Evolutionary conservation across 2,888 invertebrate genomes (phyloP).

Genomic region (Parnassius glacialis): DNA sequence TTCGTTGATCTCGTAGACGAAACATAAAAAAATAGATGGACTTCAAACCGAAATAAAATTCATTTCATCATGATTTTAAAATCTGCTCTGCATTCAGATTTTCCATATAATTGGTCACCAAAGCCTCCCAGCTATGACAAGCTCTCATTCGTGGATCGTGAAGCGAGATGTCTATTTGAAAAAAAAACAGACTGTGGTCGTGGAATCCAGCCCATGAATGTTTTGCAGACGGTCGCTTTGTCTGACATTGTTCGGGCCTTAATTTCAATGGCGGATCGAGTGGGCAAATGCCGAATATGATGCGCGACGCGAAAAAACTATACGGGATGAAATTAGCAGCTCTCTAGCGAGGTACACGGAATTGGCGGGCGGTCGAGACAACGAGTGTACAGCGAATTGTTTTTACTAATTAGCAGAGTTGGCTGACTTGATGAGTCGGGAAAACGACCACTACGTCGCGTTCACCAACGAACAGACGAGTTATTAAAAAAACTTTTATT

Average conservation of each 20-base stretch:
- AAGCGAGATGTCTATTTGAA: constrained; percentile 72
- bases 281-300: constrained; percentile 80
- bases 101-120: constrained; percentile 76
- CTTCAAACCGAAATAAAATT: no score
- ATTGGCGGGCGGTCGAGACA: constrained; percentile 77
- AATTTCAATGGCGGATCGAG: constrained; percentile 79
- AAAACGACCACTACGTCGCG: constrained; percentile 25
- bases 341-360: constrained; percentile 77
- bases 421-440: constrained; percentile 67
- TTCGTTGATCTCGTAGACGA: no score
- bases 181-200: constrained; percentile 68
- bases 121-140: constrained; percentile 78
- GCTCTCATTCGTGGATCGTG: constrained; percentile 75
- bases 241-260: constrained; percentile 79
- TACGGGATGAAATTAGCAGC: constrained; percentile 79
- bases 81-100: constrained; percentile 56
- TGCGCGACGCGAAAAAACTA: constrained; percentile 76
- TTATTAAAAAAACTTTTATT: no score
- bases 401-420: constrained; percentile 76
- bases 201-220: constrained; percentile 76
- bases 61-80: background rate
- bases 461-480: no score
- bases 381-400: constrained; percentile 74
- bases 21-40: no score
- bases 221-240: constrained; percentile 80